Evolutionary conservation across 2,113 vertebrate genomes (phyloP).

Genomic region (Dryoscopus gambensis): DNA sequence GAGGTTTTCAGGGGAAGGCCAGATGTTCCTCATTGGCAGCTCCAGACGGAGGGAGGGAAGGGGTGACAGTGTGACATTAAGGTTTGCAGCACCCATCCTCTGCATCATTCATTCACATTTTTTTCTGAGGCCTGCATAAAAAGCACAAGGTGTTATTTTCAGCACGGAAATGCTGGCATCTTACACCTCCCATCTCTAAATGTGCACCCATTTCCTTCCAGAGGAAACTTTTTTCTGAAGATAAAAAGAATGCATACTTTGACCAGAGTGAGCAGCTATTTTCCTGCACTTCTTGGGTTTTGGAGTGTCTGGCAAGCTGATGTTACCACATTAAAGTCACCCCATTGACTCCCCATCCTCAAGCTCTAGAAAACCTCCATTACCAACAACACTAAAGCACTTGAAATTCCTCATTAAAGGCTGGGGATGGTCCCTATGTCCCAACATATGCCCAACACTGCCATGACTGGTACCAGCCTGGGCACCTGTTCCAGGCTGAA

Average conservation of each 20-base stretch:
- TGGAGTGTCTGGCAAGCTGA: neutral
- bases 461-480: accelerated
- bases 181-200: neutral
- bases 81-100: neutral
- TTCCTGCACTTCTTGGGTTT: neutral
- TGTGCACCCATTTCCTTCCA: neutral
- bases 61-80: neutral
- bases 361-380: neutral
- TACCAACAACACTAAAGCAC: neutral
- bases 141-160: neutral
- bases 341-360: neutral
- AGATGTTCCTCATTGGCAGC: neutral
- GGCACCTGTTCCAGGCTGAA: neutral
- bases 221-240: neutral
- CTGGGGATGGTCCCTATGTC: neutral
- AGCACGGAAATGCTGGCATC: neutral
- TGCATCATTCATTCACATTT: accelerated
- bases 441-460: neutral
- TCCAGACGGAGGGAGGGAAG: neutral
- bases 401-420: neutral
- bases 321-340: neutral
- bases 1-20: neutral
- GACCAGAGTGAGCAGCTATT: neutral
- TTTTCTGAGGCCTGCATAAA: neutral
- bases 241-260: neutral